These are phyloP conservation scores for Meganola albula DNA, from an alignment of 2,888 invertebrate species.

Conservation along the genomic window DNA sequence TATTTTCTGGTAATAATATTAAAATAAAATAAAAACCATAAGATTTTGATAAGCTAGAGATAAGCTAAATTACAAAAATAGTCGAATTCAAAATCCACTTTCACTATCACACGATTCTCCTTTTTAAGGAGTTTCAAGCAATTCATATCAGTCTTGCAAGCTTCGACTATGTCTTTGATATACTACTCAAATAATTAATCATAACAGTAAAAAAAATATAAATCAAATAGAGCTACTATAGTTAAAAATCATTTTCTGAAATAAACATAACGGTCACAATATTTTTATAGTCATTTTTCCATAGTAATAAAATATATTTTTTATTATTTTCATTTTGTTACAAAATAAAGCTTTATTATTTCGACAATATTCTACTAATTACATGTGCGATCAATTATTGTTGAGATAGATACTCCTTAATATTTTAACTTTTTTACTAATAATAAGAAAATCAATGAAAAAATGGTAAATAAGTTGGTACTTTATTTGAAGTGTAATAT, in stretches of 20 bases:
- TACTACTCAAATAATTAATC: slow-evolving; percentile 23
- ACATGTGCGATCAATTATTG: slow-evolving; percentile 27
- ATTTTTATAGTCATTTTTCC: slow-evolving; percentile 4
- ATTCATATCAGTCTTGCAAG: slow-evolving; percentile 66
- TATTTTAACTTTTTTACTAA: no score
- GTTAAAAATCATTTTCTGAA: no score
- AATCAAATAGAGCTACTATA: background rate
- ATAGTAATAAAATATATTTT: slow-evolving; percentile 36
- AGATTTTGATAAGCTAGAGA: slow-evolving; percentile 27
- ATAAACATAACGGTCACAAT: background rate
- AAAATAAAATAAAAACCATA: slow-evolving; percentile 6
- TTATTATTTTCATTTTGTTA: slow-evolving; percentile 20
- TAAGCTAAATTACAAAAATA: slow-evolving; percentile 55
- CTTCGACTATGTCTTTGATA: slow-evolving; percentile 52
- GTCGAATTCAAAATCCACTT: slow-evolving; percentile 50
- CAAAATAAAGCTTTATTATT: slow-evolving; percentile 14
- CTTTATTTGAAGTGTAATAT: no score
- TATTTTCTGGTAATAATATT: slow-evolving; percentile 3
- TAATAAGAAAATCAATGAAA: no score
- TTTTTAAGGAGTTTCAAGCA: slow-evolving; percentile 59
- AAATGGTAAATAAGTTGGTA: no score
- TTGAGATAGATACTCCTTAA: no score
- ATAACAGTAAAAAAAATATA: slow-evolving; percentile 8
- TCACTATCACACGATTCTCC: slow-evolving; percentile 57
- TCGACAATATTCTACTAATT: slow-evolving; percentile 16